Percentiles rank a stretch among this genome's conserved stretches.
These are phyloP conservation scores for Agrotis segetum DNA, from an alignment of 2,888 invertebrate genomes.

Conservation along the genomic window DNA sequence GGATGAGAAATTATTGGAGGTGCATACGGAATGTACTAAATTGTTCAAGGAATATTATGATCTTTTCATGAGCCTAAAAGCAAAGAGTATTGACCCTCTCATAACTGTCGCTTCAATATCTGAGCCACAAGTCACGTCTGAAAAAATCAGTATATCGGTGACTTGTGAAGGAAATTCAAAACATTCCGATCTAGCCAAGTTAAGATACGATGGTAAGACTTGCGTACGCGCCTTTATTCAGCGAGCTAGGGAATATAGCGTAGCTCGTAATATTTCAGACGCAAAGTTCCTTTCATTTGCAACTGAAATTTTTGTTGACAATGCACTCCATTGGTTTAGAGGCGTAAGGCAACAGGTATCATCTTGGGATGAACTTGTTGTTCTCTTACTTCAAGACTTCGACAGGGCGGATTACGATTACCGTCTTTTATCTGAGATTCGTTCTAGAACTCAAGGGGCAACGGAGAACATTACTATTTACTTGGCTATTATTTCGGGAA, in stretches of 20 bases:
- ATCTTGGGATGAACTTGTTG: not conserved
- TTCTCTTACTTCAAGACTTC: not conserved
- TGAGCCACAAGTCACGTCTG: not conserved
- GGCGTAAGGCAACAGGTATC: not conserved
- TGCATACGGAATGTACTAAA: not conserved
- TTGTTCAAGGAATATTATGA: not conserved
- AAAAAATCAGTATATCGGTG: not conserved
- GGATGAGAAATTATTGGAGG: not conserved
- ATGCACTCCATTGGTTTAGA: not conserved
- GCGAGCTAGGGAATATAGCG: not conserved
- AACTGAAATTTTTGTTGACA: not conserved
- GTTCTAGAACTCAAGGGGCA: not conserved
- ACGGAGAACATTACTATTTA: not conserved
- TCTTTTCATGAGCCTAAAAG: not conserved
- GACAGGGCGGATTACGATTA: not conserved
- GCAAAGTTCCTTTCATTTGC: not conserved
- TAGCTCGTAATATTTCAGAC: not conserved
- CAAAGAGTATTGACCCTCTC: not conserved
- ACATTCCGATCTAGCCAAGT: not conserved
- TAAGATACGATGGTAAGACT: not conserved
- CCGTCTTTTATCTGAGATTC: not conserved
- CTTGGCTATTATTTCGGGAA: not conserved
- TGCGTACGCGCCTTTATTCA: not conserved
- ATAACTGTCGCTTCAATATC: not conserved
- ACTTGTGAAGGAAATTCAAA: not conserved